These are phyloP conservation scores for Diorhabda carinulata DNA, from an alignment of 1,140 invertebrate genomes.

Conservation along the genomic window DNA sequence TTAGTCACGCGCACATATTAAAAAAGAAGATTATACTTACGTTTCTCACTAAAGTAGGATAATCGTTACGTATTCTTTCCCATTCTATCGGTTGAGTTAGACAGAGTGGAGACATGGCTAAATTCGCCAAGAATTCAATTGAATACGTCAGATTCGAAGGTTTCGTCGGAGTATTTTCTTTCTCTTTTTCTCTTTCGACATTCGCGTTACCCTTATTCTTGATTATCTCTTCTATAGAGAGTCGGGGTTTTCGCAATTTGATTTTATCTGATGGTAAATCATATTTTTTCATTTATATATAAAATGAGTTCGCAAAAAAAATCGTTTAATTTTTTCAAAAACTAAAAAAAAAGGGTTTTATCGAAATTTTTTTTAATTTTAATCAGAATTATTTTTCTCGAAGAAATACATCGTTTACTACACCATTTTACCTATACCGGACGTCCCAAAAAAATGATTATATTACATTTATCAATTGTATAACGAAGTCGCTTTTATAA, in stretches of 20 bases:
- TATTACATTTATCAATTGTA: no score
- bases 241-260: conserved; percentile 39
- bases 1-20: not conserved
- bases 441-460: no score
- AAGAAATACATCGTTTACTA: no score
- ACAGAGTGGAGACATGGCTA: conserved; percentile 55
- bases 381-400: no score
- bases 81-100: conserved; percentile 52
- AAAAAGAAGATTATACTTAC: conserved; percentile 41
- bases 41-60: conserved; percentile 53
- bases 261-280: conserved; percentile 5
- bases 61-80: conserved; percentile 53
- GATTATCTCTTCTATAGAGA: conserved; percentile 40
- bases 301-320: no score
- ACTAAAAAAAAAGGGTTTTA: no score
- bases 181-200: conserved; percentile 15
- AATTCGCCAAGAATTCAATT: conserved; percentile 54
- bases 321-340: no score
- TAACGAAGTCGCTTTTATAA: no score
- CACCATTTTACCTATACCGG: no score
- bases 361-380: no score
- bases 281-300: no score
- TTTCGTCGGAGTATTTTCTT: conserved; percentile 18
- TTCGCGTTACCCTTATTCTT: conserved; percentile 31
- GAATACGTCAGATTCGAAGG: conserved; percentile 39